Evolutionary conservation across 2,797 vertebrate genomes (phyloP).

Genomic region (Gymnoscopelus microlampas): DNA sequence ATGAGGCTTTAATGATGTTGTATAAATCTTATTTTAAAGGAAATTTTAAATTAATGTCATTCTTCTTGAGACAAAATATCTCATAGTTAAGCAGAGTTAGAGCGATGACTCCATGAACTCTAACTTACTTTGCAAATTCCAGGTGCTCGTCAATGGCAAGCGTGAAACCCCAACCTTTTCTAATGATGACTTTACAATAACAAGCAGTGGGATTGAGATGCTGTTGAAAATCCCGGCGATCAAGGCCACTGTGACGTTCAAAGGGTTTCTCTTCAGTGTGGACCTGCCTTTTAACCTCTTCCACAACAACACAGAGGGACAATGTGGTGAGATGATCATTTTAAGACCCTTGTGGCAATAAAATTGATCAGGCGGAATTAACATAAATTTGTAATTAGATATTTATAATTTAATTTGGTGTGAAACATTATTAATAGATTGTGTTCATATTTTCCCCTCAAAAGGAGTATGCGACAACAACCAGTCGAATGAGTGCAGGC

Average conservation of each 20-base stretch:
- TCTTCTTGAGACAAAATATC: background rate
- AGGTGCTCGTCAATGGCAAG: conserved; percentile 85
- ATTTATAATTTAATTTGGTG: too few relatives aligned
- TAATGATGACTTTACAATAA: too few relatives aligned
- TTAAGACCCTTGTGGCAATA: too few relatives aligned
- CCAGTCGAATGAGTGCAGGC: conserved; percentile 84
- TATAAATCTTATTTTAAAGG: too few relatives aligned
- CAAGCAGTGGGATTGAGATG: too few relatives aligned
- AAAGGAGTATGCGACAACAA: conserved; percentile 89
- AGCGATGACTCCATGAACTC: too few relatives aligned
- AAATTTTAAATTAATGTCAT: too few relatives aligned
- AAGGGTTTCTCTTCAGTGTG: conserved; percentile 82
- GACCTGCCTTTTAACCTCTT: conserved; percentile 82
- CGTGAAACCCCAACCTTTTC: conserved; percentile 63
- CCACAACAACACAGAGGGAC: conserved; percentile 90
- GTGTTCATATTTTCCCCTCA: conserved; percentile 26
- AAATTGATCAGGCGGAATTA: too few relatives aligned
- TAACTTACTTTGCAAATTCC: conserved; percentile 14
- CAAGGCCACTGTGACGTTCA: conserved; percentile 78
- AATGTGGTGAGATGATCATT: conserved; percentile 85
- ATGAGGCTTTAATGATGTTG: too few relatives aligned
- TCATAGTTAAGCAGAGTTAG: background rate
- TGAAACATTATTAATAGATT: too few relatives aligned
- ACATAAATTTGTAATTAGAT: too few relatives aligned
- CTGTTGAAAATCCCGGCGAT: conserved; percentile 81